Conservation (phyloP, 2,113 vertebrate genomes). For the Poeciliopsis retropinna region DNA sequence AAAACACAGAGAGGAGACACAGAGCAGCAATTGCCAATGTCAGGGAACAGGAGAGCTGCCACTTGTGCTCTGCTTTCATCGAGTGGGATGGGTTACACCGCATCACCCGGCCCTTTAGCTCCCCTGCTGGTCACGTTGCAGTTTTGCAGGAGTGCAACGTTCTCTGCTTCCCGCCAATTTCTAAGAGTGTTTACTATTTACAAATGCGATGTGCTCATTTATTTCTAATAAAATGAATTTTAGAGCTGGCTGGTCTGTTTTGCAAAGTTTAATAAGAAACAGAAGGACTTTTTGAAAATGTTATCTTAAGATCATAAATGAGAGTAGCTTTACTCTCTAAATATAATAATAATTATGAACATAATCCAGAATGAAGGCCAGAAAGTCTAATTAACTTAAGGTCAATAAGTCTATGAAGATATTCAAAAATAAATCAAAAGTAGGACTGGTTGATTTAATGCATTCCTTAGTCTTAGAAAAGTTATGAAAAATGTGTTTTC, state of each 20-base stretch:
- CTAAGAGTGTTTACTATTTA: conserved; percentile 1
- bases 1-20: conserved; percentile 46
- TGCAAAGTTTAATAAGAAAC: background rate
- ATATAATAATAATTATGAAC: background rate
- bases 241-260: background rate
- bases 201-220: conserved; percentile 3
- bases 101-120: conserved; percentile 9
- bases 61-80: conserved; percentile 49
- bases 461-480: background rate
- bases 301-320: background rate
- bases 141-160: background rate
- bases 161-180: conserved; percentile 17
- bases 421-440: background rate
- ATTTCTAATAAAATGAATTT: conserved; percentile 4
- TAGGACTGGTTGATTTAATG: background rate
- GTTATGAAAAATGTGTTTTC: background rate
- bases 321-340: background rate
- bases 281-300: background rate
- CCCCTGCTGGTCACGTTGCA: conserved; percentile 48
- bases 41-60: conserved; percentile 58
- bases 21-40: conserved; percentile 48
- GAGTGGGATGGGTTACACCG: conserved; percentile 3
- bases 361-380: background rate
- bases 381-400: conserved; percentile 2
- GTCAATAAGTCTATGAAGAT: background rate